These are phyloP conservation scores for Pelodiscus sinensis DNA, from an alignment of 2,113 vertebrate genomes.

Conservation along the genomic window DNA sequence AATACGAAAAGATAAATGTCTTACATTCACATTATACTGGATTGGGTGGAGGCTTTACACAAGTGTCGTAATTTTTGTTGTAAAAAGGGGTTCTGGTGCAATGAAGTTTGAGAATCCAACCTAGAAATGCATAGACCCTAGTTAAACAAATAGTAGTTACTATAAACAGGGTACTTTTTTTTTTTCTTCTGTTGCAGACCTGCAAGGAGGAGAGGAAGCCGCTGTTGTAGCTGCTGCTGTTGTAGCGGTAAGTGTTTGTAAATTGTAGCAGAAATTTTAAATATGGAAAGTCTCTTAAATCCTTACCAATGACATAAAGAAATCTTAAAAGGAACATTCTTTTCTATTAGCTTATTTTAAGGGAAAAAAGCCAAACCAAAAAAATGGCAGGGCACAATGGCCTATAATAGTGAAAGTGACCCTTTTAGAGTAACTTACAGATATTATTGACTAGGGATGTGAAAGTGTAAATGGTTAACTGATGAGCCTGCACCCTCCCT, in stretches of 20 bases:
- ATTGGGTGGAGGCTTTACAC: too few species aligned
- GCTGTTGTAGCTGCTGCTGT: constrained; percentile 43
- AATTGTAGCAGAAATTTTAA: background rate
- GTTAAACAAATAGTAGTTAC: background rate
- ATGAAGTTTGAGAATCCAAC: too few species aligned
- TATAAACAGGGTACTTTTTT: background rate
- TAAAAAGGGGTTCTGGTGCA: too few species aligned
- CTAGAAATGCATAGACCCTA: background rate
- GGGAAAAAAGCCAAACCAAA: background rate
- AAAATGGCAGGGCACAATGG: background rate
- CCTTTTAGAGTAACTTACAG: background rate
- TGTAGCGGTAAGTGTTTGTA: constrained; percentile 39
- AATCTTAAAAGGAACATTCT: background rate
- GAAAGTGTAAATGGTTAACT: too few species aligned
- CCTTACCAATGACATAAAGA: background rate
- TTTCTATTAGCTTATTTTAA: background rate
- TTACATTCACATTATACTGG: too few species aligned
- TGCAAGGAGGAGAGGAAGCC: constrained; percentile 55
- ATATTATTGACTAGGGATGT: background rate
- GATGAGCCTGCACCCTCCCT: too few species aligned
- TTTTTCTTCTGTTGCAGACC: constrained; percentile 43
- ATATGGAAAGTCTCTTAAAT: background rate
- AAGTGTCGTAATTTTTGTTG: too few species aligned
- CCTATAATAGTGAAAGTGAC: background rate
- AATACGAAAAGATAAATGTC: too few species aligned